Evolutionary conservation across 2,888 invertebrate genomes (phyloP), one percentile per base, ranked within the genome.

Genomic region (Chamaedrilus cognettii): DNA sequence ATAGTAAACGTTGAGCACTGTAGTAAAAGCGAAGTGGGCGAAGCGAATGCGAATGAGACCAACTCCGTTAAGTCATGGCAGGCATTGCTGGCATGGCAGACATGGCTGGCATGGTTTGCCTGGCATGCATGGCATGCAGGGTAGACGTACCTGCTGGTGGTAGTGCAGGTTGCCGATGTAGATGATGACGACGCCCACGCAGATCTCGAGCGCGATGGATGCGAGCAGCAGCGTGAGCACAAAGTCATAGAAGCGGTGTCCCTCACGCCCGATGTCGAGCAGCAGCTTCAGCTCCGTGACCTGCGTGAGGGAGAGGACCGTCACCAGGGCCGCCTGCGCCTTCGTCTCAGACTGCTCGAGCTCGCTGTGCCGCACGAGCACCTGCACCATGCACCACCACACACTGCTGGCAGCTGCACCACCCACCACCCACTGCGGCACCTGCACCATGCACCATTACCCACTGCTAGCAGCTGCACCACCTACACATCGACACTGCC

Each of bases 231-330:
- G 60, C n/a, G 72, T 73, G 26, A 75, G 69, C 23, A 75, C 75
- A 64, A 75, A 74, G 65, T 75, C 72, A 64, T 74, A 74, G 70
- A 75, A 75, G 59, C 71, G 70, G 61, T 75, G 74, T 23, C 73
- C 73, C 33, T 64, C 42, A 15, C 74, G 67, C 11, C 75, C 75
- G 33, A 75, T 74, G 65, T 75, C 75, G 11, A 75, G 65, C 7
- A 75, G 67, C 2, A 75, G 68, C 34, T 75, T 75, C 28, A 75
- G 69, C 62, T 75, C 75, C 0, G 75, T 75, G 66, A 75, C 74
- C 62, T 75, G 75, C 1, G 75, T 74, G 65, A 75, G 66, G 11
- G 74, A 75, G 32, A 75, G 69, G 28, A 75, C 70, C 49, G 74
- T 72, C 31, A 75, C 72, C 11, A 75, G 72, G 4, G 75, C 72